Evolutionary conservation across 2,113 vertebrate genomes (phyloP), one percentile per base, ranked within the genome.

Genomic region (Podilymbus podiceps): DNA sequence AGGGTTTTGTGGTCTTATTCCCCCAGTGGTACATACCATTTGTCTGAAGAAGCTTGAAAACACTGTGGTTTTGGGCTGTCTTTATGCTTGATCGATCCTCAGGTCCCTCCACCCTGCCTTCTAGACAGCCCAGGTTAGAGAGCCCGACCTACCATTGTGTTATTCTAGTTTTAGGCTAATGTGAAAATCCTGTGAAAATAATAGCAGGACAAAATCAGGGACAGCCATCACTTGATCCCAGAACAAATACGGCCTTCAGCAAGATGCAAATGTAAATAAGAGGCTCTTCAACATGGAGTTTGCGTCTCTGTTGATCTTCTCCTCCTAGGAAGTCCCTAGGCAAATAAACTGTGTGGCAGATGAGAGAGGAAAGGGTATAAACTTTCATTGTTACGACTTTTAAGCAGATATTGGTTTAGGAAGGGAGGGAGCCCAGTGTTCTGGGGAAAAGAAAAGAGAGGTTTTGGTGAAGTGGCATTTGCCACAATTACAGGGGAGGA

Each of bases 381-480:
- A 56, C 33, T 63, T 64, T 17, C 35, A 62, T 66, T 84, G 55
- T 82, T 87, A 50, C 3, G 31, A 93, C 19, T 87, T 92, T 52
- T 78, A 79, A 73, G 42, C 58, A 87, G 58, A 87, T 35, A 66
- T 81, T 81, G 55, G 9, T 89, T 93, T 95, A 73, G 62, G 83
- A 95, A 95, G 62, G 19, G 55, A 85, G 49, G 59, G 47, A 95
- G 52, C 25, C 58, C 49, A 47, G 25, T 69, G 33, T 73, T 94
- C 63, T 88, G 33, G 11, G 46, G 49, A 79, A 50, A 91, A 84
- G 30, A 92, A 93, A 94, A 77, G 40, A 50, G 72, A 79, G 20
- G 28, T 60, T 95, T 69, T 84, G 81, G n/a, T 97, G 81, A 68
- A 75, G 77, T 67, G 69, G 58, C 46, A n/a, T 71, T 96, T 89